These are phyloP conservation scores for Anniella stebbinsi DNA, from an alignment of 2,797 vertebrate species.

Conservation along the genomic window DNA sequence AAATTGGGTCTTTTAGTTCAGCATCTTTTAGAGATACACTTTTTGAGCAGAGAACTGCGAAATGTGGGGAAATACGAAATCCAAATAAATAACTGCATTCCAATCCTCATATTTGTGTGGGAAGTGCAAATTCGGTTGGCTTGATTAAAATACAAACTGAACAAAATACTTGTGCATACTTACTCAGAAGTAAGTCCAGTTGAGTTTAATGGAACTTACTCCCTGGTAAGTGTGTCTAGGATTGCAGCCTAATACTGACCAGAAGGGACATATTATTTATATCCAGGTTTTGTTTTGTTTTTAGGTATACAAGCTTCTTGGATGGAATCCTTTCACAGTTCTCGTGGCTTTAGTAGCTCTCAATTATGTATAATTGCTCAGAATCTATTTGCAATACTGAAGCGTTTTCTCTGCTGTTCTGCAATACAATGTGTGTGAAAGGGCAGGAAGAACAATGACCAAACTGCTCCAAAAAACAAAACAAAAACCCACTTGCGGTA, in stretches of 20 bases:
- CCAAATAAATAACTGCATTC: neutral
- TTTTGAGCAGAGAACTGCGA: neutral
- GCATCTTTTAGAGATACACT: neutral
- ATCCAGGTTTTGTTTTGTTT: neutral
- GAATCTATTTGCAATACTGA: neutral
- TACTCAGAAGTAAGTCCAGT: neutral
- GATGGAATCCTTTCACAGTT: neutral
- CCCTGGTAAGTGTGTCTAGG: neutral
- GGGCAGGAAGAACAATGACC: neutral
- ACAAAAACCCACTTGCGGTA: neutral
- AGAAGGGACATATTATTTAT: neutral
- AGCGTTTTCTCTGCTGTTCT: neutral
- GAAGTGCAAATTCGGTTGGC: neutral
- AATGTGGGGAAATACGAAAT: neutral
- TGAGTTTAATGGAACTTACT: neutral
- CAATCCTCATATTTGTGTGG: neutral
- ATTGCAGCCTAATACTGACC: neutral
- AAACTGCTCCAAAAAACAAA: neutral
- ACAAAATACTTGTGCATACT: neutral
- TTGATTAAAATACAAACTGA: neutral
- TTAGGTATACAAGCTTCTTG: neutral
- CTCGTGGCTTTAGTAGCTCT: neutral
- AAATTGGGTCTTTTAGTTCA: neutral
- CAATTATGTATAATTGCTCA: neutral
- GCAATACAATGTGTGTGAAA: neutral